A percentile compares a stretch with the other conserved stretches of the same genome.
Conservation (phyloP, 2,888 invertebrate genomes). For the Epistrophe grossulariae region DNA sequence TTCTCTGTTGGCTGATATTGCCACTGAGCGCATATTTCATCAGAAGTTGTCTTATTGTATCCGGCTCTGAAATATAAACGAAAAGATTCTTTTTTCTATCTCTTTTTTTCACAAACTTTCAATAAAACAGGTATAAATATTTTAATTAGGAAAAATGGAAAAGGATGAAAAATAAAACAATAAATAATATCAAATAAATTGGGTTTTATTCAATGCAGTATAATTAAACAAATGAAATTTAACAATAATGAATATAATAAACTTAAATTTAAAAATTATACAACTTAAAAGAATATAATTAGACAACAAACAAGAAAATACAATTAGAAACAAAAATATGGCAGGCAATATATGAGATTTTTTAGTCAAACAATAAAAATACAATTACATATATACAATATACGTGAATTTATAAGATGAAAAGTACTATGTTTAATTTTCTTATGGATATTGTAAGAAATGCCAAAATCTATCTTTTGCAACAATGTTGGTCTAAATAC, state of each 20-base stretch:
- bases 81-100: neutral
- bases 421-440: no score
- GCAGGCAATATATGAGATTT: no score
- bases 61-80: conserved; percentile 85
- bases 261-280: neutral
- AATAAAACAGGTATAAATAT: conserved; percentile 2
- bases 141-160: neutral
- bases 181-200: neutral
- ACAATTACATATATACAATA: no score
- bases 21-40: conserved; percentile 86
- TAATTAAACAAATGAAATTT: neutral
- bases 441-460: no score
- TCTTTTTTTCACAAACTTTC: conserved; percentile 9
- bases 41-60: conserved; percentile 86
- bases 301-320: no score
- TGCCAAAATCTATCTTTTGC: no score
- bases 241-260: neutral
- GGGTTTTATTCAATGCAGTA: neutral
- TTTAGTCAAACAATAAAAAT: no score
- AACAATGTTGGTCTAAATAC: no score
- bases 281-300: no score
- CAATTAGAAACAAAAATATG: no score
- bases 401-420: no score
- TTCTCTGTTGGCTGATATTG: conserved; percentile 87
- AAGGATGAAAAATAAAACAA: neutral